These are phyloP conservation scores for Odontocolon sp. DNA, from an alignment of 2,888 invertebrate genomes.

Conservation along the genomic window DNA sequence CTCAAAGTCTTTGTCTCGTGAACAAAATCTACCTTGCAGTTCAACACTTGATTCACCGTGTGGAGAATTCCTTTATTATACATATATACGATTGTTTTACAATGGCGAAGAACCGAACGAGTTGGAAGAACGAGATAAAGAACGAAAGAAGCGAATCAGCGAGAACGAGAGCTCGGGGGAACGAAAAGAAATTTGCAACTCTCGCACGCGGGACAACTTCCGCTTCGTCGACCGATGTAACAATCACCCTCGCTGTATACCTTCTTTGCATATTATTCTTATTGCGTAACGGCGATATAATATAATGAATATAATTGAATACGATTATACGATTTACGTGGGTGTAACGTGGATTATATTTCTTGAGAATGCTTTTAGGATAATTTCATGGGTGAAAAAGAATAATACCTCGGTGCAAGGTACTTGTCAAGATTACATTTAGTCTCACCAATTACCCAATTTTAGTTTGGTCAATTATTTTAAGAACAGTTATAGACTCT, in stretches of 20 bases:
- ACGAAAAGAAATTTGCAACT: slow-evolving; percentile 58
- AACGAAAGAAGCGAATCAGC: slow-evolving; percentile 46
- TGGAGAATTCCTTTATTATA: slow-evolving; percentile 53
- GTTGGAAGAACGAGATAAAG: slow-evolving; percentile 35
- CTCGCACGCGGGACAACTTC: slow-evolving; percentile 52
- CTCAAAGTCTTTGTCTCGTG: slow-evolving; percentile 57
- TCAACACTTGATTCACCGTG: slow-evolving; percentile 6
- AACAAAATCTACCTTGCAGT: slow-evolving; percentile 15
- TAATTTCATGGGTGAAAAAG: background rate
- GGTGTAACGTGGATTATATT: slow-evolving; percentile 37
- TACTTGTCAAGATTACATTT: background rate
- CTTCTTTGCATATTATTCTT: slow-evolving; percentile 55
- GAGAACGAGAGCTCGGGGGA: slow-evolving; percentile 39
- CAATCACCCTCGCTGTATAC: slow-evolving; percentile 62
- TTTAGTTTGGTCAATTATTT: slow-evolving; percentile 14
- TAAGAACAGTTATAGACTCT: slow-evolving; percentile 33
- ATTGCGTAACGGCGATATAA: slow-evolving; percentile 56
- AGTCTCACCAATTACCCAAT: slow-evolving; percentile 26
- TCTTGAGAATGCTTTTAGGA: slow-evolving; percentile 20
- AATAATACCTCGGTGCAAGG: too few relatives aligned
- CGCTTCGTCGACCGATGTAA: slow-evolving; percentile 57
- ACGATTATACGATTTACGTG: slow-evolving; percentile 43
- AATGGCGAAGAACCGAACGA: background rate
- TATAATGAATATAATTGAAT: slow-evolving; percentile 37
- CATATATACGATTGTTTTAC: slow-evolving; percentile 21